Percentiles rank a stretch among this genome's conserved stretches.
Evolutionary conservation across 2,113 vertebrate genomes (phyloP).

Genomic region (Nothoprocta pentlandii): DNA sequence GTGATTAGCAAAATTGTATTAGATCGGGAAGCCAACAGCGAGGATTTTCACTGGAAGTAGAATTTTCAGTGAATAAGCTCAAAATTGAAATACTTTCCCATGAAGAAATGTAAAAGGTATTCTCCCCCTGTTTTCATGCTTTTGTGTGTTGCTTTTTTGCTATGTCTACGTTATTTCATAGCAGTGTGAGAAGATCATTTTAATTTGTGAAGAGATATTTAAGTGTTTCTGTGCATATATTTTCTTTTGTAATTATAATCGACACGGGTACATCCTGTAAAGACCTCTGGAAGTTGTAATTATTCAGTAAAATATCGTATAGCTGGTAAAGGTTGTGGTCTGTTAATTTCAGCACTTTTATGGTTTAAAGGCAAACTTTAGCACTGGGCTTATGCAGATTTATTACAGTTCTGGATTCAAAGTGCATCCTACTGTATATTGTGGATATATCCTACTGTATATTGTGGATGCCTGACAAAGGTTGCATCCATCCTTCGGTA

Average conservation of each 20-base stretch:
- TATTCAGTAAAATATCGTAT: conserved; percentile 54
- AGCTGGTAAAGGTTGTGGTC: neutral
- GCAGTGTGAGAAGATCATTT: neutral
- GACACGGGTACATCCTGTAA: conserved; percentile 19
- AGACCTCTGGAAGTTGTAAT: conserved; percentile 23
- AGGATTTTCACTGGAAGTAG: neutral
- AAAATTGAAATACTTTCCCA: neutral
- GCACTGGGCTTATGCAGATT: neutral
- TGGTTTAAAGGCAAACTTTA: neutral
- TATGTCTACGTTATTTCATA: neutral
- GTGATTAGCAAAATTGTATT: neutral
- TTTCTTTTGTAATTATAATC: conserved; percentile 32
- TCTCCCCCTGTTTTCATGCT: neutral
- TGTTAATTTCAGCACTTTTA: conserved; percentile 20
- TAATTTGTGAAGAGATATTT: neutral
- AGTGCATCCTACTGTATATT: neutral
- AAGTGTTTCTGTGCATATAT: neutral
- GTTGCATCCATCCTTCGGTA: neutral
- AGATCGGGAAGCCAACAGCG: neutral
- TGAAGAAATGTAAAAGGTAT: neutral
- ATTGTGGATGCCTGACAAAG: neutral
- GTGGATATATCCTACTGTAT: neutral
- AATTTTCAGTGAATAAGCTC: neutral
- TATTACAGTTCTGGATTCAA: neutral
- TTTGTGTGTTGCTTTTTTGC: neutral